Conservation (phyloP, 2,888 invertebrate species). For the Lamproptera curius region DNA sequence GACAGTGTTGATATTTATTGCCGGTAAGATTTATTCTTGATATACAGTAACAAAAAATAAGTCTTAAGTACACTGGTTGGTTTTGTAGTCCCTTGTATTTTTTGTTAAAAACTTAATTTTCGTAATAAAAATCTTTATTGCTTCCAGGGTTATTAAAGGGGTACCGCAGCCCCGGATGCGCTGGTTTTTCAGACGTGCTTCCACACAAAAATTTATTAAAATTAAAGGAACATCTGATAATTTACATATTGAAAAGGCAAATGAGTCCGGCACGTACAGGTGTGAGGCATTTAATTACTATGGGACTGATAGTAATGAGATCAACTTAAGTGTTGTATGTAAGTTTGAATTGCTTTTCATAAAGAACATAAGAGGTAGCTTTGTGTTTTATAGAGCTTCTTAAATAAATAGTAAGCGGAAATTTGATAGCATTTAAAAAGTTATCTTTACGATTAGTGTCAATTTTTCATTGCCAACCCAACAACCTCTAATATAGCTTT, state of each 20-base stretch:
- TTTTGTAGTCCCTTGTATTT: background rate
- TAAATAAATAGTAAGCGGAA: too few relatives aligned
- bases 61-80: too few relatives aligned
- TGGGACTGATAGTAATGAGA: conserved; percentile 33
- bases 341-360: conserved; percentile 29
- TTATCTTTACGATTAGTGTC: too few relatives aligned
- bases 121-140: background rate
- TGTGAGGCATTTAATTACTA: conserved; percentile 37
- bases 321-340: conserved; percentile 40
- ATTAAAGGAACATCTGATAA: conserved; percentile 21
- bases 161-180: conserved; percentile 19
- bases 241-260: conserved; percentile 25
- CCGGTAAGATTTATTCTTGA: conserved; percentile 32
- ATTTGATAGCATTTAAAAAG: too few relatives aligned
- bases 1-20: conserved; percentile 33
- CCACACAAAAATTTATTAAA: conserved; percentile 5
- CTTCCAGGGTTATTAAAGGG: conserved; percentile 7
- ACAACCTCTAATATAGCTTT: too few relatives aligned
- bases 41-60: too few relatives aligned
- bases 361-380: too few relatives aligned
- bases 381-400: too few relatives aligned
- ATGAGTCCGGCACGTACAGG: conserved; percentile 33
- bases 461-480: too few relatives aligned
- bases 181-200: conserved; percentile 33
- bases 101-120: background rate